Conservation (phyloP, 2,888 invertebrate genomes). For the Diabrotica balteata region DNA sequence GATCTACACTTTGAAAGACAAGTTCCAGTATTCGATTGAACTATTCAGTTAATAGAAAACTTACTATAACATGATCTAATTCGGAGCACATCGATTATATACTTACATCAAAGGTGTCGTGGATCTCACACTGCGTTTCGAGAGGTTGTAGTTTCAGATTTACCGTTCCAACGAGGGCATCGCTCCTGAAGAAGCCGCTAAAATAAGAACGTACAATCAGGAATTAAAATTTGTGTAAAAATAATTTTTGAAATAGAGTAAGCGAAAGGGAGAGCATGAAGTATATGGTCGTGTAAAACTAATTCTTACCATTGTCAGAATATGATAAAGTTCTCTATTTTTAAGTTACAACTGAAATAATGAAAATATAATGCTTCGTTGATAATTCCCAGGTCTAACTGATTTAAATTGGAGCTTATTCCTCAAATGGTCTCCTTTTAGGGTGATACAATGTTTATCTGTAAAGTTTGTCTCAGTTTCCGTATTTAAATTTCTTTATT, state of each 20-base stretch:
- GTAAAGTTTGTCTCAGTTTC: too few species aligned
- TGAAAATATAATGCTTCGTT: too few species aligned
- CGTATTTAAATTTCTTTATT: too few species aligned
- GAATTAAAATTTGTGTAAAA: not conserved
- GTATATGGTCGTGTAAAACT: conserved; percentile 3
- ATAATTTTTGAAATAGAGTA: not conserved
- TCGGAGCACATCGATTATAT: not conserved
- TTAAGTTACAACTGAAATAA: too few species aligned
- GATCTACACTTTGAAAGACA: too few species aligned
- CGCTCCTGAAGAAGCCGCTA: conserved; percentile 93
- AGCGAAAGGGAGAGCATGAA: not conserved
- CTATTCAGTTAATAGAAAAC: too few species aligned
- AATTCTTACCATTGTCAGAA: conserved; percentile 18
- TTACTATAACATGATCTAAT: too few species aligned
- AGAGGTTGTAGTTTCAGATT: conserved; percentile 87
- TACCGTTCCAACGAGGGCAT: conserved; percentile 82
- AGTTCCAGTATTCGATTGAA: too few species aligned
- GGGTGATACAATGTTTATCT: too few species aligned
- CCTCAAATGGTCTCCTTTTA: too few species aligned
- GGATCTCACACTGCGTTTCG: conserved; percentile 86
- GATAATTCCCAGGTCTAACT: too few species aligned
- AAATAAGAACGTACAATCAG: conserved; percentile 65
- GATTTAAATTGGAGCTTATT: too few species aligned
- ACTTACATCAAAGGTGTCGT: conserved; percentile 93
- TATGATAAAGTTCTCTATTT: not conserved